phyloP scores from a whole-genome alignment of 2,888 invertebrate genomes.

The Tenthredo notha region DNA sequence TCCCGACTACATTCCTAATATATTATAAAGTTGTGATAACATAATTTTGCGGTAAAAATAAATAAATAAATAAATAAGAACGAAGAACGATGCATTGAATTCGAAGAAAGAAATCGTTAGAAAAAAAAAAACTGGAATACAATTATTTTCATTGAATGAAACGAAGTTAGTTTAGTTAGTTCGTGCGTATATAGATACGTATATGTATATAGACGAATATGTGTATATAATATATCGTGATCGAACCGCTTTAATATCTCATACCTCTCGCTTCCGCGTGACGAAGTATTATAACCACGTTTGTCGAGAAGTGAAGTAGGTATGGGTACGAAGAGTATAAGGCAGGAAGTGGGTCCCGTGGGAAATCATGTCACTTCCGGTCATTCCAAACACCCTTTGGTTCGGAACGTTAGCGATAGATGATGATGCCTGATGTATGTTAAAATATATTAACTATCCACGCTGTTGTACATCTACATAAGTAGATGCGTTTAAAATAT shows the following conservation, averaged over 20 bases:
- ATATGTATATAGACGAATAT: not conserved
- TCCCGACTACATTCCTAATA: not conserved
- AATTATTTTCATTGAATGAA: not conserved
- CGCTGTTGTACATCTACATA: not conserved
- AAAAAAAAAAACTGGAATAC: not conserved
- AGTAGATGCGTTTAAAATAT: not conserved
- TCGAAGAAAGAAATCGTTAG: not conserved
- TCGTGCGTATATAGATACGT: not conserved
- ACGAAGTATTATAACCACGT: conserved; percentile 20
- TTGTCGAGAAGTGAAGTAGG: conserved; percentile 25
- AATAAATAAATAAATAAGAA: too few relatives aligned
- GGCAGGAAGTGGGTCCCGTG: conserved; percentile 73
- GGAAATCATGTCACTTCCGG: conserved; percentile 74
- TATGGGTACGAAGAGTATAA: conserved; percentile 54
- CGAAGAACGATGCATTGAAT: not conserved
- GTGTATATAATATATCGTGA: not conserved
- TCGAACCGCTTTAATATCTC: not conserved
- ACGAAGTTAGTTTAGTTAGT: not conserved
- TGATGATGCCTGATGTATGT: not conserved
- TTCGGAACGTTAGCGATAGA: not conserved
- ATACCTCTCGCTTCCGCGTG: conserved; percentile 15
- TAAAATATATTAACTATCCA: not conserved
- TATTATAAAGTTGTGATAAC: not conserved
- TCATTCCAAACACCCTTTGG: conserved; percentile 60
- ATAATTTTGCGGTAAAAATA: not conserved